Conservation (phyloP, 2,797 vertebrate genomes). For the Danio albolineatus region DNA sequence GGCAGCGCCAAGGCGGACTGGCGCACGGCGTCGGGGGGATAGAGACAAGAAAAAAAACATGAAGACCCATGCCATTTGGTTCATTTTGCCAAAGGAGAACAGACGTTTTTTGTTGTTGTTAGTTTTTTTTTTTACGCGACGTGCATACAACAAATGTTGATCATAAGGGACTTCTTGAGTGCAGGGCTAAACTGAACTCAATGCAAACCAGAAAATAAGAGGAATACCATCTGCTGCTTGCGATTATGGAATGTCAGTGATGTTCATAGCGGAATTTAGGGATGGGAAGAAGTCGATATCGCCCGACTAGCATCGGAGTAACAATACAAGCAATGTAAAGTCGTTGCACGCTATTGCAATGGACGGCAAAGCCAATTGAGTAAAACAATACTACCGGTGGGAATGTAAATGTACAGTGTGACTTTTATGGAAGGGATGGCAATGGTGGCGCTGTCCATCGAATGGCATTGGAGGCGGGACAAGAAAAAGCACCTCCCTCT, state of each 20-base stretch:
- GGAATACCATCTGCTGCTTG: constrained; percentile 61
- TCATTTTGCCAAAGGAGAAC: constrained; percentile 61
- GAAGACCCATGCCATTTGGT: constrained; percentile 74
- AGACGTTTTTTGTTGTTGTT: constrained; percentile 28
- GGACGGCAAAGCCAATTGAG: constrained; percentile 40
- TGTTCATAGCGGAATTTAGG: constrained; percentile 45
- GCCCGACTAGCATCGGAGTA: constrained; percentile 55
- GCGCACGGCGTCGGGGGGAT: constrained; percentile 82
- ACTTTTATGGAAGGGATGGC: constrained; percentile 68
- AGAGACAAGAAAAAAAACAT: constrained; percentile 82
- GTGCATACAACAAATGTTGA: constrained; percentile 42
- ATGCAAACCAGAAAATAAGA: constrained; percentile 53
- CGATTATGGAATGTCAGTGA: constrained; percentile 48
- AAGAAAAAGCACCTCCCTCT: constrained; percentile 76
- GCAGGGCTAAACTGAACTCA: constrained; percentile 50
- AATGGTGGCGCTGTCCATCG: constrained; percentile 72
- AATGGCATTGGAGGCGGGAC: constrained; percentile 67
- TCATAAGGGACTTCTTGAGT: constrained; percentile 56
- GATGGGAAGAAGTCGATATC: constrained; percentile 41
- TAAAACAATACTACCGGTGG: constrained; percentile 38
- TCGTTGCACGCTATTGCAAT: constrained; percentile 44
- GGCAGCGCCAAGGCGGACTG: constrained; percentile 92
- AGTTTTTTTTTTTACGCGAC: constrained; percentile 27
- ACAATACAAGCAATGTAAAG: constrained; percentile 52
- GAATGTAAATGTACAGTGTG: constrained; percentile 52